Evolutionary conservation across 2,888 invertebrate genomes (phyloP).

Genomic region (Oeneis ivallda): DNA sequence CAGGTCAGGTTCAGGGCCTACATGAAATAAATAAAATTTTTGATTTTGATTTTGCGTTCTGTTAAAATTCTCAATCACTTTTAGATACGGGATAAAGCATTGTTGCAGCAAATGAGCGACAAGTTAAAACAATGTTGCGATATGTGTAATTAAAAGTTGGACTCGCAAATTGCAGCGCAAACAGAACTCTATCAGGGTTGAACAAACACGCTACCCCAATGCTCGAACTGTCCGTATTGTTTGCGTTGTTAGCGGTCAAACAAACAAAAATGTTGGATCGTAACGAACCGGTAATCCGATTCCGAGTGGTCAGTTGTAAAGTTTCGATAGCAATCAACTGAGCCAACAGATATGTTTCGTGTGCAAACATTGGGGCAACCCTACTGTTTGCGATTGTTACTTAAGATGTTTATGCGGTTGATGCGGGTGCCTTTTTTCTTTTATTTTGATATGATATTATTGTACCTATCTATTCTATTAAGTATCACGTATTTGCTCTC

Average conservation of each 20-base stretch:
- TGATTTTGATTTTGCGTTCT: no score
- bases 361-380: constrained; percentile 63
- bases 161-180: constrained; percentile 41
- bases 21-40: no score
- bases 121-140: constrained; percentile 17
- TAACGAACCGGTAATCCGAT: constrained; percentile 77
- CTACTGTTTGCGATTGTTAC: constrained; percentile 48
- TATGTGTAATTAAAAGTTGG: constrained; percentile 42
- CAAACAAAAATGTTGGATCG: constrained; percentile 68
- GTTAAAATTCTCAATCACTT: background rate
- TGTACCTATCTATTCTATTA: constrained; percentile 7
- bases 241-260: constrained; percentile 67
- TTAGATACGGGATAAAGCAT: no score
- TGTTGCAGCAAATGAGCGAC: no score
- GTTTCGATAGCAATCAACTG: constrained; percentile 77
- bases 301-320: constrained; percentile 73
- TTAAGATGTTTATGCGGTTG: constrained; percentile 34
- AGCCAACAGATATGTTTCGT: constrained; percentile 73
- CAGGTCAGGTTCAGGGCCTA: no score
- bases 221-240: constrained; percentile 51
- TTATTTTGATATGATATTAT: background rate
- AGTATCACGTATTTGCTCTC: no score
- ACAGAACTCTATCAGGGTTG: constrained; percentile 50
- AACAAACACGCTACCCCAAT: constrained; percentile 49
- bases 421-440: constrained; percentile 16